These are phyloP conservation scores for Scolopax mira DNA, from an alignment of 2,113 vertebrate species.

Conservation along the genomic window DNA sequence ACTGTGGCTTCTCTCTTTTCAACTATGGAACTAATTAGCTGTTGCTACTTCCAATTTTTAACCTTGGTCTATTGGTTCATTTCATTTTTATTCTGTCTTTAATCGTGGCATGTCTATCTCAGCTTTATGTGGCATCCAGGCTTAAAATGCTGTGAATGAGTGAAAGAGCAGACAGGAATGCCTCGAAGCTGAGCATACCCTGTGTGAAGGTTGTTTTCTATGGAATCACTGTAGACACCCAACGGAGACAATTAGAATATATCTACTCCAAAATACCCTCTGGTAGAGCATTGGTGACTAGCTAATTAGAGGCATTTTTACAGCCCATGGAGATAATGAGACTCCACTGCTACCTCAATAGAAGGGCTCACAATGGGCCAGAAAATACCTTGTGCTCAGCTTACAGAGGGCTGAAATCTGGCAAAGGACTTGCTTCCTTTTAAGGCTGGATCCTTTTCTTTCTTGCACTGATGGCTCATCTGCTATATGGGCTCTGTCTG, in stretches of 20 bases:
- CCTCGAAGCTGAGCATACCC: constrained; percentile 55
- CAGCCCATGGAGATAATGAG: constrained; percentile 60
- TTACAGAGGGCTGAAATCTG: constrained; percentile 21
- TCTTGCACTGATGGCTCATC: background rate
- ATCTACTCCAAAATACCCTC: constrained; percentile 67
- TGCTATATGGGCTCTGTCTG: background rate
- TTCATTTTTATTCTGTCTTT: constrained; percentile 68
- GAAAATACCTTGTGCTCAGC: constrained; percentile 46
- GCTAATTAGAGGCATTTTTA: constrained; percentile 70
- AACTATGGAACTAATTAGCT: constrained; percentile 44
- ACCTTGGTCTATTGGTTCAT: constrained; percentile 50
- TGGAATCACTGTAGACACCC: constrained; percentile 59
- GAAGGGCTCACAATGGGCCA: constrained; percentile 57
- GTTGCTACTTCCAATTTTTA: constrained; percentile 62
- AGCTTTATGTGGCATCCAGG: constrained; percentile 44
- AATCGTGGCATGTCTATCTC: constrained; percentile 46
- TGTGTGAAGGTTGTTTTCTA: constrained; percentile 64
- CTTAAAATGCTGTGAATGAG: constrained; percentile 54
- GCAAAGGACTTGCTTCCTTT: background rate
- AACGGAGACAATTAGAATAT: constrained; percentile 73
- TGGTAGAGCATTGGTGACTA: constrained; percentile 61
- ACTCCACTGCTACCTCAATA: constrained; percentile 43
- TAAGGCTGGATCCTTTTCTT: background rate
- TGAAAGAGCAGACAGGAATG: constrained; percentile 48
- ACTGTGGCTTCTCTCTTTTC: constrained; percentile 34